Evolutionary conservation across 2,888 invertebrate genomes (phyloP).

Genomic region (Parelbella ahira): DNA sequence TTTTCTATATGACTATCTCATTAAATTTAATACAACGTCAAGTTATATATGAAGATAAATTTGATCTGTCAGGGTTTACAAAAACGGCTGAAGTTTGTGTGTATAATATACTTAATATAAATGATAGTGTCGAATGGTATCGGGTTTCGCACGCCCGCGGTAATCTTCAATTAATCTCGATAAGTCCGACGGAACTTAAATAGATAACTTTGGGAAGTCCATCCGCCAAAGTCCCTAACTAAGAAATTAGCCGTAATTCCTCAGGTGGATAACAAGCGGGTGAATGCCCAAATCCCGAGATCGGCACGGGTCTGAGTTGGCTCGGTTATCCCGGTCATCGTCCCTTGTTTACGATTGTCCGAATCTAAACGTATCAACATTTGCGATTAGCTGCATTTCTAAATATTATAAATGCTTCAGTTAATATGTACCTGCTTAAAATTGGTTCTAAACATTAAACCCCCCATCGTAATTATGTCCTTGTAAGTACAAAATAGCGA

Average conservation of each 20-base stretch:
- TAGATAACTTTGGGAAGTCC: conserved; percentile 10
- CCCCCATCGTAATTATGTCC: no score
- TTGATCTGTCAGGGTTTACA: no score
- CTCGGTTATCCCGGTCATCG: conserved; percentile 1
- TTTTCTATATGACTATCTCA: no score
- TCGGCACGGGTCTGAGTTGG: not conserved
- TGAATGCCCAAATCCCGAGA: conserved; percentile 6
- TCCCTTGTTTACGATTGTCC: conserved; percentile 1
- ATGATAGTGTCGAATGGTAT: no score
- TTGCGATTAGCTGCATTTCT: not conserved
- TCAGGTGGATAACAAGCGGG: conserved; percentile 8
- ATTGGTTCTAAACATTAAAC: no score
- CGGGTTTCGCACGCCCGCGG: not conserved
- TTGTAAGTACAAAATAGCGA: no score
- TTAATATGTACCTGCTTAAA: no score
- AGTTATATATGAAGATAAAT: no score
- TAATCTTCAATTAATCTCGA: conserved; percentile 8
- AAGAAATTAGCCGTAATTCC: conserved; percentile 17
- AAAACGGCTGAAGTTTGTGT: no score
- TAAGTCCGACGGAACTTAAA: conserved; percentile 10
- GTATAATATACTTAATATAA: no score
- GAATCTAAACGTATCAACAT: conserved; percentile 1
- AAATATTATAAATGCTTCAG: no score
- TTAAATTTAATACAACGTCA: no score
- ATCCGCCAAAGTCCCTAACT: conserved; percentile 15